A percentile compares a stretch with the other conserved stretches of the same genome.
phyloP scores from a whole-genome alignment of 2,888 invertebrate genomes.

The Heliconius cydno region DNA sequence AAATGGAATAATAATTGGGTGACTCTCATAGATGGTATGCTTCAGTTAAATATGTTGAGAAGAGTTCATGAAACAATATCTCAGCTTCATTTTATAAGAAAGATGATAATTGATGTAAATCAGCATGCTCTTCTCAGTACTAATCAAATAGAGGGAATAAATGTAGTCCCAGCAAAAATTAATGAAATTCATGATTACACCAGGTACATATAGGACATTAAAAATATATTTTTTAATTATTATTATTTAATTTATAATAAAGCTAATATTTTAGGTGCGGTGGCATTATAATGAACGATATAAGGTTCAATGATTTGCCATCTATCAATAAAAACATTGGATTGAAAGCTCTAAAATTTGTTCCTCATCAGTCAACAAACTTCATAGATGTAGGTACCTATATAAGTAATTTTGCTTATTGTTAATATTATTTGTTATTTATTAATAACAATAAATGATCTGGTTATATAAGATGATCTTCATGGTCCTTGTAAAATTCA shows the following conservation, averaged over 20 bases:
- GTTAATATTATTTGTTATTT: no score
- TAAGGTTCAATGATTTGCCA: conserved; percentile 54
- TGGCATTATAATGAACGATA: conserved; percentile 57
- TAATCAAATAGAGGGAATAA: conserved; percentile 37
- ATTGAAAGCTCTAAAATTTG: conserved; percentile 53
- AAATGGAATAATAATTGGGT: conserved; percentile 91
- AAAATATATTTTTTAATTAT: not conserved
- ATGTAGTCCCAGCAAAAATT: conserved; percentile 49
- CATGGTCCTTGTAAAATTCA: no score
- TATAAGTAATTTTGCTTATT: not conserved
- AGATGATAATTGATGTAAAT: conserved; percentile 55
- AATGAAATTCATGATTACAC: conserved; percentile 49
- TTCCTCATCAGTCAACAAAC: conserved; percentile 51
- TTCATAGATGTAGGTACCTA: conserved; percentile 52
- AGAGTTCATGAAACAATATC: conserved; percentile 83
- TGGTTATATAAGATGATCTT: no score
- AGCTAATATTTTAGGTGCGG: conserved; percentile 57
- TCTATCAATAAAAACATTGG: conserved; percentile 40
- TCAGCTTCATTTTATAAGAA: conserved; percentile 80
- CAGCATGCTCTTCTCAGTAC: conserved; percentile 48
- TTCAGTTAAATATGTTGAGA: conserved; percentile 90
- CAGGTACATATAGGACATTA: conserved; percentile 36
- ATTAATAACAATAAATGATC: no score
- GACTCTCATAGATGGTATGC: conserved; percentile 90
- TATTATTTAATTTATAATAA: conserved; percentile 45